These are phyloP conservation scores for Drosophila incognita DNA, from an alignment of 2,888 invertebrate species.

Conservation along the genomic window DNA sequence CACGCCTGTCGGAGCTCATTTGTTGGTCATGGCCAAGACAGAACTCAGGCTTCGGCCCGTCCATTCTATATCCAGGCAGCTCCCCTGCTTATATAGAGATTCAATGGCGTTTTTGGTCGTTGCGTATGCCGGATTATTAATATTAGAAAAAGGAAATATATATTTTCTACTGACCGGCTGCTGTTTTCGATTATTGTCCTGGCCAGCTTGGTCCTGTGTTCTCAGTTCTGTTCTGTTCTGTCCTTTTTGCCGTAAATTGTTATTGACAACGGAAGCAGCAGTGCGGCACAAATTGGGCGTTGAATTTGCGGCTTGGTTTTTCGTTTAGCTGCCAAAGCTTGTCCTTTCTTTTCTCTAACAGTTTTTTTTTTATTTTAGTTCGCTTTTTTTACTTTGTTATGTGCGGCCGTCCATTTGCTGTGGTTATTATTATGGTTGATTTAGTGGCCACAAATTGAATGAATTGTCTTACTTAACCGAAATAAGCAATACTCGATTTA, in stretches of 20 bases:
- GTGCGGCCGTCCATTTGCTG: slow-evolving; percentile 66
- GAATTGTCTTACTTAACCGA: slow-evolving; percentile 79
- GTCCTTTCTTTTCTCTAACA: slow-evolving; percentile 22
- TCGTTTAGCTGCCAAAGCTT: slow-evolving; percentile 50
- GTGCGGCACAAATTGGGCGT: slow-evolving; percentile 79
- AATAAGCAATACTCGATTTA: slow-evolving; percentile 67
- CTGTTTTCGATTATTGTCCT: slow-evolving; percentile 79
- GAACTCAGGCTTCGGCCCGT: slow-evolving; percentile 10
- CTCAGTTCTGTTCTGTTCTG: slow-evolving; percentile 31
- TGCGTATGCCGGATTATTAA: slow-evolving; percentile 78
- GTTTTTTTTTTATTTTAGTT: slow-evolving; percentile 19
- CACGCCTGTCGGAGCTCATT: slow-evolving; percentile 70
- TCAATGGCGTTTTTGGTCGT: slow-evolving; percentile 41
- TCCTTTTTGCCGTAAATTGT: slow-evolving; percentile 76
- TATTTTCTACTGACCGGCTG: slow-evolving; percentile 80
- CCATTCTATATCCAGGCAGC: not conserved
- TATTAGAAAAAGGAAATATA: slow-evolving; percentile 75
- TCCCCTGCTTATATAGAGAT: slow-evolving; percentile 47
- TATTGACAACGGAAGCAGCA: slow-evolving; percentile 82
- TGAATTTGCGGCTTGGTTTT: slow-evolving; percentile 76
- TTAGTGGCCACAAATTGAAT: slow-evolving; percentile 80
- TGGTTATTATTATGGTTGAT: slow-evolving; percentile 80
- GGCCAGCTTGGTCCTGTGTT: slow-evolving; percentile 29
- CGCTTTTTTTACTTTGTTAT: slow-evolving; percentile 25
- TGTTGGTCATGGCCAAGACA: slow-evolving; percentile 45